phyloP scores from a whole-genome alignment of 2,797 vertebrate species.

The Simalia tracyae region DNA sequence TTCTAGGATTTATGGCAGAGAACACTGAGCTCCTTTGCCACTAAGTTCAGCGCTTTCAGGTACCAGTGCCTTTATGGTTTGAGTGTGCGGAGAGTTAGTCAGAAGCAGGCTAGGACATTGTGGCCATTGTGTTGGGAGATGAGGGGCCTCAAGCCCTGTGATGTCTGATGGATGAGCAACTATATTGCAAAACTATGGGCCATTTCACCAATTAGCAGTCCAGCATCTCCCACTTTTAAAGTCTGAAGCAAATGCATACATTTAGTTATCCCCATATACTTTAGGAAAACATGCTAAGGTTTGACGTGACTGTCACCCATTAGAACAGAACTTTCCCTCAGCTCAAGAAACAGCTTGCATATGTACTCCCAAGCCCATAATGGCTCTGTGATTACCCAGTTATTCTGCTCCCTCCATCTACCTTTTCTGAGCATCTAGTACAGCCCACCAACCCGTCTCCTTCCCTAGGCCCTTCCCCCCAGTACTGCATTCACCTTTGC shows the following conservation, averaged over 20 bases:
- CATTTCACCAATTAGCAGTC: neutral
- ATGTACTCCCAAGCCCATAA: neutral
- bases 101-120: conserved; percentile 12
- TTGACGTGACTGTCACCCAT: no score
- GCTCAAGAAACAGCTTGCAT: neutral
- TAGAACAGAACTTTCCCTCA: neutral
- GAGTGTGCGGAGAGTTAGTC: neutral
- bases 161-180: conserved; percentile 5
- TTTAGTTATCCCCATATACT: neutral
- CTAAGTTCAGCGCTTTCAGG: conserved; percentile 15
- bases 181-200: neutral
- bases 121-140: conserved; percentile 12
- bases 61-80: neutral
- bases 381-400: neutral
- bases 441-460: no score
- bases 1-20: conserved; percentile 33
- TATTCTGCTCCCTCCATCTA: neutral
- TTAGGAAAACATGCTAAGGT: neutral
- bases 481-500: neutral
- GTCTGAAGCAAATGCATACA: neutral
- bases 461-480: neutral
- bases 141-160: neutral
- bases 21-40: neutral
- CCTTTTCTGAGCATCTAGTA: neutral
- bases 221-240: neutral